Evolutionary conservation across 2,797 vertebrate genomes (phyloP).

Genomic region (Characodon lateralis): DNA sequence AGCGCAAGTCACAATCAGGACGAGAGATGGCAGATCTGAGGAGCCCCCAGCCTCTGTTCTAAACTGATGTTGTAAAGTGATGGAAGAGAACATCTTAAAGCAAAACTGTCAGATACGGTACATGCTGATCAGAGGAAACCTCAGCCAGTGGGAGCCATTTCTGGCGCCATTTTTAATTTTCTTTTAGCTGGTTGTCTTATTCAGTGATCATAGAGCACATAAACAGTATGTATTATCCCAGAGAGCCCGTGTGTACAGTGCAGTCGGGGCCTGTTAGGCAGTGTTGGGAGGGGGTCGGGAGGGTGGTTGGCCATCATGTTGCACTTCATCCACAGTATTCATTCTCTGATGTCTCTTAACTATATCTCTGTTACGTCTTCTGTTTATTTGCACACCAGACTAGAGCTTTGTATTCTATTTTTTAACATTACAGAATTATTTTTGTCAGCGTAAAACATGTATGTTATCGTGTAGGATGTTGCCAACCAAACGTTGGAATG

Average conservation of each 20-base stretch:
- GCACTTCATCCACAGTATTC: slow-evolving; percentile 84
- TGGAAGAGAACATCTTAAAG: slow-evolving; percentile 49
- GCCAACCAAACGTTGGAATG: slow-evolving; percentile 81
- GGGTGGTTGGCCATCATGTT: slow-evolving; percentile 74
- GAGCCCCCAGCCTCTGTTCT: slow-evolving; percentile 52
- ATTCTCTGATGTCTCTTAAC: slow-evolving; percentile 79
- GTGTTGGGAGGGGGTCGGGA: slow-evolving; percentile 11
- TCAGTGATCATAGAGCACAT: slow-evolving; percentile 75
- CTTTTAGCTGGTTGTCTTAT: slow-evolving; percentile 64
- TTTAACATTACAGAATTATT: slow-evolving; percentile 85
- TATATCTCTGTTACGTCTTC: slow-evolving; percentile 80
- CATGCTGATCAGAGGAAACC: slow-evolving; percentile 61
- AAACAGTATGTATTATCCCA: slow-evolving; percentile 63
- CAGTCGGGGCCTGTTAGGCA: slow-evolving; percentile 60
- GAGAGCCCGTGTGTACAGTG: slow-evolving; percentile 66
- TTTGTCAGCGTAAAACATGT: slow-evolving; percentile 81
- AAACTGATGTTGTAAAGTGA: slow-evolving; percentile 66
- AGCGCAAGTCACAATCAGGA: slow-evolving; percentile 82
- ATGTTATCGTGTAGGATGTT: slow-evolving; percentile 37
- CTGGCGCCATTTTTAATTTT: slow-evolving; percentile 61
- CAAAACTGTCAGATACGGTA: slow-evolving; percentile 51
- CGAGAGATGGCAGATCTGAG: slow-evolving; percentile 59
- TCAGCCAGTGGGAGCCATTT: slow-evolving; percentile 70
- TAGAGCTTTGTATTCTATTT: slow-evolving; percentile 85
- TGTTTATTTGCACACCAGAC: slow-evolving; percentile 85